phyloP scores from a whole-genome alignment of 2,113 vertebrate genomes.

The Maccullochella peelii region DNA sequence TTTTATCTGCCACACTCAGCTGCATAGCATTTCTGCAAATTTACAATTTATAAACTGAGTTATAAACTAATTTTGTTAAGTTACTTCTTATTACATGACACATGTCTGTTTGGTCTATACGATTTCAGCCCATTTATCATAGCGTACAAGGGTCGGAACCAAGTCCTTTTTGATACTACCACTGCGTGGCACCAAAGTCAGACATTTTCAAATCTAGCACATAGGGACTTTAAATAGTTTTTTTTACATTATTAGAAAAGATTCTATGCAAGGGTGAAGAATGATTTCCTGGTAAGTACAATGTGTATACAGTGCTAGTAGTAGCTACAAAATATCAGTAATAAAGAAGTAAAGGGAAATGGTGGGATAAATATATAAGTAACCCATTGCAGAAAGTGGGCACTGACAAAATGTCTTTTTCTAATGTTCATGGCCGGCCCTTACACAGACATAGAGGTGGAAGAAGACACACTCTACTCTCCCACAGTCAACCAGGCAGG shows the following conservation, averaged over 20 bases:
- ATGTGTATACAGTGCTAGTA: no score
- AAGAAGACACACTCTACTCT: conserved; percentile 8
- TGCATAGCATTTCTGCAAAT: neutral
- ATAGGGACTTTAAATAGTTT: neutral
- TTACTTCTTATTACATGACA: neutral
- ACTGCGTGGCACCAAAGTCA: neutral
- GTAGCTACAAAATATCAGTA: no score
- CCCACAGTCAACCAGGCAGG: conserved; percentile 49
- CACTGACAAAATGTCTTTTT: neutral
- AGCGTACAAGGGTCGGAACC: neutral
- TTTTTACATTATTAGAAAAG: no score
- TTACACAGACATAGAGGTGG: neutral
- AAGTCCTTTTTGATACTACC: neutral
- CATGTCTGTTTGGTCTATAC: no score
- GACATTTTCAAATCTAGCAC: neutral
- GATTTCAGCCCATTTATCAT: neutral
- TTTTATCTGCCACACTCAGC: no score
- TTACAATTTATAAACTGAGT: neutral
- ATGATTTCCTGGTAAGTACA: no score
- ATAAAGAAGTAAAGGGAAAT: no score
- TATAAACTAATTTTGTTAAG: neutral
- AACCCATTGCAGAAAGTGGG: neutral
- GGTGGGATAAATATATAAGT: no score
- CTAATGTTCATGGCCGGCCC: neutral
- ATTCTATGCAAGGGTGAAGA: no score